These are phyloP conservation scores for Rhabdophis nuchalis DNA, from an alignment of 2,797 vertebrate species.

Conservation along the genomic window DNA sequence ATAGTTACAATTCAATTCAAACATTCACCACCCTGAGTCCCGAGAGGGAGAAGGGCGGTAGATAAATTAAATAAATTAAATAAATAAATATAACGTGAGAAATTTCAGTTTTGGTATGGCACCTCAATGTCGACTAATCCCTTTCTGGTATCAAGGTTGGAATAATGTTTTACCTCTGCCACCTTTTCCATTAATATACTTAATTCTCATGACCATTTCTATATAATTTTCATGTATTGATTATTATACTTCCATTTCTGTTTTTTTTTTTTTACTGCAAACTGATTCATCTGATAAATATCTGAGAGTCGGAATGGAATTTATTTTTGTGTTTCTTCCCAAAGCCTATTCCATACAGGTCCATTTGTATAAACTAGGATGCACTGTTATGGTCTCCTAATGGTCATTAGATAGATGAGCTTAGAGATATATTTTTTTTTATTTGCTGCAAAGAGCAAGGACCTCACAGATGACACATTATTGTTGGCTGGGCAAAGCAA, in stretches of 20 bases:
- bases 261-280: not conserved
- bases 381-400: not conserved
- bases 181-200: not conserved
- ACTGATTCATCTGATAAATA: not conserved
- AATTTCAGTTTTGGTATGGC: not conserved
- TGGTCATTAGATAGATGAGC: not conserved
- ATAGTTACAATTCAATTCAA: not conserved
- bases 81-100: not conserved
- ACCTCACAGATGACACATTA: not conserved
- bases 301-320: not conserved
- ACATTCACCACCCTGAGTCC: too few relatives aligned
- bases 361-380: not conserved
- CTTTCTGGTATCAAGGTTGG: not conserved
- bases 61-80: too few relatives aligned
- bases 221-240: not conserved
- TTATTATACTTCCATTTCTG: not conserved
- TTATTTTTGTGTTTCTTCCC: not conserved
- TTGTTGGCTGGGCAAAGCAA: not conserved
- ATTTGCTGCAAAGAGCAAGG: not conserved
- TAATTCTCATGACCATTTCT: not conserved
- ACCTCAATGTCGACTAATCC: not conserved
- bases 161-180: not conserved
- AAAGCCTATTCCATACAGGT: not conserved
- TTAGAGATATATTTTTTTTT: not conserved
- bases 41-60: too few relatives aligned